A percentile compares a stretch with the other conserved stretches of the same genome.
Conservation (phyloP, 2,113 vertebrate species). For the Leptobrachium ailaonicum region DNA sequence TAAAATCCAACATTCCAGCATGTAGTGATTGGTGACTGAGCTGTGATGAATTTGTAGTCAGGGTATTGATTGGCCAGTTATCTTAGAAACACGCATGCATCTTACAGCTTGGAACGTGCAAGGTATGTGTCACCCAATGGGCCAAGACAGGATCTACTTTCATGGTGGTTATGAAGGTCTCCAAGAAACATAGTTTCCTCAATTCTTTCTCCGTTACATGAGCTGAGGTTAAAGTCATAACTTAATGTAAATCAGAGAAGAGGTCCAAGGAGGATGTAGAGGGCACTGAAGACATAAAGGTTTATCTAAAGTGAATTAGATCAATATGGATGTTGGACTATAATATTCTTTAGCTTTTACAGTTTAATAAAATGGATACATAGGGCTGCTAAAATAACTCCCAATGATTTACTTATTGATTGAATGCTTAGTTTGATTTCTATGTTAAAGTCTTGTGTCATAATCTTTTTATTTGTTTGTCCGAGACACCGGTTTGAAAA, state of each 20-base stretch:
- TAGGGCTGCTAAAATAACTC: no score
- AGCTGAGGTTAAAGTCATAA: neutral
- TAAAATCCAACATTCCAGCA: neutral
- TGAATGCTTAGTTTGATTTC: no score
- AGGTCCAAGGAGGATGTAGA: constrained; percentile 11
- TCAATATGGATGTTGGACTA: neutral
- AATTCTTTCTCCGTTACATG: neutral
- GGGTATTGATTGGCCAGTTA: constrained; percentile 26
- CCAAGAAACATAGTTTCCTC: constrained; percentile 27
- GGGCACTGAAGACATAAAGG: neutral
- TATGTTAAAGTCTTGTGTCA: no score
- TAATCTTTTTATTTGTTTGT: no score
- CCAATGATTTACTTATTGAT: no score
- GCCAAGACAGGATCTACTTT: constrained; percentile 24
- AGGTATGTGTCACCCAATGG: constrained; percentile 24
- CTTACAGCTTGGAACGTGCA: constrained; percentile 23
- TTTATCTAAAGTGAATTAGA: no score
- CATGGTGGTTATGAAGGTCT: constrained; percentile 26
- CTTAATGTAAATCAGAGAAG: neutral
- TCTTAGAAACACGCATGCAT: constrained; percentile 29
- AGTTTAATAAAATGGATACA: no score
- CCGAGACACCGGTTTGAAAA: no score
- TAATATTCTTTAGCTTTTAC: no score
- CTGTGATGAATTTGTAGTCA: neutral
- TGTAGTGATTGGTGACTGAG: neutral